These are phyloP conservation scores for Andrena praecox DNA, from an alignment of 2,888 invertebrate genomes.

Conservation along the genomic window DNA sequence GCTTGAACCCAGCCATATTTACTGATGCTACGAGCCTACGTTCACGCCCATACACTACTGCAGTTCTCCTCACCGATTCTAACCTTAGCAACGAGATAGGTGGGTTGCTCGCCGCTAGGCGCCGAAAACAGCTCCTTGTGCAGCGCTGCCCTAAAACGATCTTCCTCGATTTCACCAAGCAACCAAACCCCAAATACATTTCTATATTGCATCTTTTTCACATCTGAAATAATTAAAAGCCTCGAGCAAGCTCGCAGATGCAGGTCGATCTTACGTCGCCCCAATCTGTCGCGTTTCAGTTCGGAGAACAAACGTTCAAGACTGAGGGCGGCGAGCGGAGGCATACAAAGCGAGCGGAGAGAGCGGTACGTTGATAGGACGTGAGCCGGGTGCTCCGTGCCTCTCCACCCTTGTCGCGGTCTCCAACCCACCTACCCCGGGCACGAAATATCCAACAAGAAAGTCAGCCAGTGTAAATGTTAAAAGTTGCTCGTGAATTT, in stretches of 20 bases:
- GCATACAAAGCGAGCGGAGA: constrained; percentile 15
- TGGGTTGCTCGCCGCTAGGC: too few species aligned
- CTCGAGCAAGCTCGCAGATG: neutral
- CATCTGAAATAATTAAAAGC: neutral
- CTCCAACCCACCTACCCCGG: neutral
- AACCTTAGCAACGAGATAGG: too few species aligned
- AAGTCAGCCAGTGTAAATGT: constrained; percentile 48
- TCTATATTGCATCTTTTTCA: too few species aligned
- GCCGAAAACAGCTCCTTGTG: too few species aligned
- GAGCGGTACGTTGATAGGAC: neutral
- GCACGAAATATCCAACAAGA: constrained; percentile 29
- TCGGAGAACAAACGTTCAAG: constrained; percentile 40
- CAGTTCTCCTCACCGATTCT: too few species aligned
- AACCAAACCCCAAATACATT: too few species aligned
- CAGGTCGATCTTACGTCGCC: neutral
- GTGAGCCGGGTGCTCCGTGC: constrained; percentile 15
- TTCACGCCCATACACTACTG: too few species aligned
- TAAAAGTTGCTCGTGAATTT: constrained; percentile 61
- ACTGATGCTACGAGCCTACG: too few species aligned
- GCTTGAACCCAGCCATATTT: too few species aligned
- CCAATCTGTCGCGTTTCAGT: constrained; percentile 9
- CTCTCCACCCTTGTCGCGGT: constrained; percentile 2
- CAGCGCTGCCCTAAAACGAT: neutral
- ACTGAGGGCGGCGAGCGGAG: neutral
- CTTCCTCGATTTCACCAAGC: neutral